phyloP scores from a whole-genome alignment of 2,888 invertebrate species.

The Protonemura montana region DNA sequence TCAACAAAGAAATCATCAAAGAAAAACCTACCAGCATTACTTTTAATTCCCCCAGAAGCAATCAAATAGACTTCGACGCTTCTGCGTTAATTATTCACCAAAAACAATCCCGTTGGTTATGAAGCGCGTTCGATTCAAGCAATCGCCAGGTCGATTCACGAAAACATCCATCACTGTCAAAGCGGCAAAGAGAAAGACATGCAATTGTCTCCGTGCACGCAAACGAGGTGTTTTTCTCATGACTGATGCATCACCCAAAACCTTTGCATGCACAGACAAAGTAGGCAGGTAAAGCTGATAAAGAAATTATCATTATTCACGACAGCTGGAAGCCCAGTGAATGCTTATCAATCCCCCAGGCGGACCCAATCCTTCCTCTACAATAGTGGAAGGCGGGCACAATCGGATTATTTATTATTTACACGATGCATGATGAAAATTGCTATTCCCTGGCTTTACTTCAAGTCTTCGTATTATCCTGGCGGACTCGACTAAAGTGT shows the following conservation, averaged over 20 bases:
- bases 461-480: neutral
- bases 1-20: neutral
- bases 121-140: no score
- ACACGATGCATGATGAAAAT: neutral
- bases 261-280: neutral
- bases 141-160: neutral
- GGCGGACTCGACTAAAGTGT: neutral
- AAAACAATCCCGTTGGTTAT: neutral
- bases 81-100: neutral
- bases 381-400: neutral
- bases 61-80: neutral
- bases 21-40: neutral
- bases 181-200: neutral
- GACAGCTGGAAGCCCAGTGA: constrained; percentile 16
- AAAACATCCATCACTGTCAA: neutral
- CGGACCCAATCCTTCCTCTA: neutral
- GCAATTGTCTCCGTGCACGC: neutral
- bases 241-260: constrained; percentile 8
- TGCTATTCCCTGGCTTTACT: neutral
- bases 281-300: neutral
- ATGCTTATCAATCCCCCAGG: neutral
- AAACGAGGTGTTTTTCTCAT: neutral
- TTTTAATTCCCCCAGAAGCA: neutral
- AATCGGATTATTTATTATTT: constrained; percentile 21
- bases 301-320: constrained; percentile 24